Evolutionary conservation across 2,797 vertebrate species (phyloP).

Genomic region (Selene dorsalis): DNA sequence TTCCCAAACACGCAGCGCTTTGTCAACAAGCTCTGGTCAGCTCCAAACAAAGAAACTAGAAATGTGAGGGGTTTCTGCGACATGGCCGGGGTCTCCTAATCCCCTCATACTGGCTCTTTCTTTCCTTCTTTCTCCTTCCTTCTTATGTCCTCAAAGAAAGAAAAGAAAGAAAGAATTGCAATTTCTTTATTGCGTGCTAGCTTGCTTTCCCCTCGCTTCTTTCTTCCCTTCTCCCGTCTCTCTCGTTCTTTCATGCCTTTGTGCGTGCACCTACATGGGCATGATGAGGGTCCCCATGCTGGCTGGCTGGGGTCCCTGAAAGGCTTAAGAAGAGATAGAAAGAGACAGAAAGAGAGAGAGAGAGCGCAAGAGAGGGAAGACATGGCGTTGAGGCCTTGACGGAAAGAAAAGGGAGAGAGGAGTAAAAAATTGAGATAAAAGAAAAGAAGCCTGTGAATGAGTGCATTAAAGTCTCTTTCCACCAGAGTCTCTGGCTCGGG

Average conservation of each 20-base stretch:
- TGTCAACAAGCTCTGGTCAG: slow-evolving; percentile 95
- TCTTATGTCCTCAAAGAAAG: slow-evolving; percentile 78
- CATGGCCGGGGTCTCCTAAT: slow-evolving; percentile 92
- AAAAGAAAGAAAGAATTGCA: slow-evolving; percentile 87
- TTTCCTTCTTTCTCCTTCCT: slow-evolving; percentile 83
- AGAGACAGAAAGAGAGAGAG: slow-evolving; percentile 54
- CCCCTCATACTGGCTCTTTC: slow-evolving; percentile 89
- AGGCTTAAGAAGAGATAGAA: slow-evolving; percentile 73
- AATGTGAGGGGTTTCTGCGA: slow-evolving; percentile 90
- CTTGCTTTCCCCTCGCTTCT: slow-evolving; percentile 71
- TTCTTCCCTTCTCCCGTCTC: slow-evolving; percentile 72
- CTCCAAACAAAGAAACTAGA: slow-evolving; percentile 89
- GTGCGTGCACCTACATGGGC: slow-evolving; percentile 81
- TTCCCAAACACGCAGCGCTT: slow-evolving; percentile 86
- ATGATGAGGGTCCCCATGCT: slow-evolving; percentile 80
- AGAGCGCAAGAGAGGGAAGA: slow-evolving; percentile 40
- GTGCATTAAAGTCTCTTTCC: slow-evolving; percentile 74
- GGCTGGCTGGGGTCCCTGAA: slow-evolving; percentile 74
- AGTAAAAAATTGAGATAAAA: slow-evolving; percentile 75
- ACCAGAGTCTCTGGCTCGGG: slow-evolving; percentile 46
- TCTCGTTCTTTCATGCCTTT: slow-evolving; percentile 82
- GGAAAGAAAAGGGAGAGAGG: slow-evolving; percentile 72
- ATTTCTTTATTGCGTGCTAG: slow-evolving; percentile 79
- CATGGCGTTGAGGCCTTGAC: slow-evolving; percentile 62
- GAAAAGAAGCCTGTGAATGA: slow-evolving; percentile 66